These are phyloP conservation scores for Mastigias papua DNA, from an alignment of 30 jellyfish, hydroid and myxozoan species.

Conservation along the genomic window DNA sequence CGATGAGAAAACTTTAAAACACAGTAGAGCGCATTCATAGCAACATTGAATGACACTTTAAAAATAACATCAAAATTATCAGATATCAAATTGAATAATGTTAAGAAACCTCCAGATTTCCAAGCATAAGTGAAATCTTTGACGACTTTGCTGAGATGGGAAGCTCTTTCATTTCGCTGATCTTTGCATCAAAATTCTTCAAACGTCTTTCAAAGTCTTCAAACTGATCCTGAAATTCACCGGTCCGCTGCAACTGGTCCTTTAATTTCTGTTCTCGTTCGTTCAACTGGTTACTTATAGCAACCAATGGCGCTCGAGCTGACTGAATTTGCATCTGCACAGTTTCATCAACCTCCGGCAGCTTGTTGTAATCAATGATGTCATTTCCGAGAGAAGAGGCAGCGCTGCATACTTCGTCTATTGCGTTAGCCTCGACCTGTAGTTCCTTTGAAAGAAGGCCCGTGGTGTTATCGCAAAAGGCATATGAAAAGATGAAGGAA, in stretches of 20 bases:
- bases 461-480: too few relatives aligned
- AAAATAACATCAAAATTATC: too few relatives aligned
- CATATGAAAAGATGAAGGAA: too few relatives aligned
- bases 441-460: conserved; percentile 57
- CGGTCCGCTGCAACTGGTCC: conserved; percentile 87
- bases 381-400: conserved; percentile 90
- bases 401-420: conserved; percentile 72
- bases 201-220: conserved; percentile 90
- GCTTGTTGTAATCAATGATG: conserved; percentile 66
- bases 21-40: too few relatives aligned
- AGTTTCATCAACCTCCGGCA: conserved; percentile 72
- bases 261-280: conserved; percentile 76
- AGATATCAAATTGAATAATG: too few relatives aligned
- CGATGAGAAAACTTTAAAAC: too few relatives aligned
- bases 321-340: conserved; percentile 49
- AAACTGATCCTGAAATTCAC: conserved; percentile 94
- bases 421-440: conserved; percentile 80
- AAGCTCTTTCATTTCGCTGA: conserved; percentile 51
- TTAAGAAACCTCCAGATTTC: conserved; percentile 82
- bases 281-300: conserved; percentile 39
- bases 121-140: conserved; percentile 52
- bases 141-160: conserved; percentile 90
- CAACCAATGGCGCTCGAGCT: conserved; percentile 75
- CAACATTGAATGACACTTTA: too few relatives aligned
- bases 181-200: conserved; percentile 68